These are phyloP conservation scores for Drosophila recens DNA, from an alignment of 2,888 invertebrate species.

Conservation along the genomic window DNA sequence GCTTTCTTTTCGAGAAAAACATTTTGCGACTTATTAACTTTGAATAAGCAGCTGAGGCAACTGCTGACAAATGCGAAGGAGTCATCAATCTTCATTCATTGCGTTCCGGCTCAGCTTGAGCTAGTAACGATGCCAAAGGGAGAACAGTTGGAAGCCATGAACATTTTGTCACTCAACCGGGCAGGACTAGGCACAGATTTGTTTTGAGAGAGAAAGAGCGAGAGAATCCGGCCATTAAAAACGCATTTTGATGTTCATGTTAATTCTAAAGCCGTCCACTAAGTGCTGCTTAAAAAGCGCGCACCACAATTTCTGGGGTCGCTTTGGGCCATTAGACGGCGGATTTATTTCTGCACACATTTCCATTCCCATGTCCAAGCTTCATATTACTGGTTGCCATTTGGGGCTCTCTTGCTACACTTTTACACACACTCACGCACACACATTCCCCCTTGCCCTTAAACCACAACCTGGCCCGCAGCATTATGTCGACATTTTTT, in stretches of 20 bases:
- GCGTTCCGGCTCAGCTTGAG: slow-evolving; percentile 24
- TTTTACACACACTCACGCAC: too few species aligned
- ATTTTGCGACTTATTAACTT: slow-evolving; percentile 73
- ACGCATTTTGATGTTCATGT: slow-evolving; percentile 63
- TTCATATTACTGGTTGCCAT: slow-evolving; percentile 56
- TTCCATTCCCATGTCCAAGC: slow-evolving; percentile 35
- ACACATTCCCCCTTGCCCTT: background rate
- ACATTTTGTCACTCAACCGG: slow-evolving; percentile 49
- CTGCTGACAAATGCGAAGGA: slow-evolving; percentile 59
- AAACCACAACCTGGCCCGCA: slow-evolving; percentile 48
- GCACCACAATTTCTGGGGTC: slow-evolving; percentile 42
- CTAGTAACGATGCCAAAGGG: background rate
- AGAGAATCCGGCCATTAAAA: slow-evolving; percentile 66
- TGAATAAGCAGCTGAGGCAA: slow-evolving; percentile 32
- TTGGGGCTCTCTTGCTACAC: slow-evolving; percentile 29
- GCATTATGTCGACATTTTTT: slow-evolving; percentile 62
- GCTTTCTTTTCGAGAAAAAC: slow-evolving; percentile 30
- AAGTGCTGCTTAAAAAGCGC: slow-evolving; percentile 60
- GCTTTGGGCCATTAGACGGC: slow-evolving; percentile 58
- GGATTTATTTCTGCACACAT: slow-evolving; percentile 6
- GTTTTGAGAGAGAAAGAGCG: slow-evolving; percentile 15
- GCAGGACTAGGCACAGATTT: slow-evolving; percentile 31
- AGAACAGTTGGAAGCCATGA: background rate
- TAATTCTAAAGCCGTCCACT: slow-evolving; percentile 44
- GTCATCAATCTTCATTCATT: slow-evolving; percentile 77